Base-by-base conservation (phyloP, 2,113 vertebrate genomes). In the Solenodon paradoxus region DNA sequence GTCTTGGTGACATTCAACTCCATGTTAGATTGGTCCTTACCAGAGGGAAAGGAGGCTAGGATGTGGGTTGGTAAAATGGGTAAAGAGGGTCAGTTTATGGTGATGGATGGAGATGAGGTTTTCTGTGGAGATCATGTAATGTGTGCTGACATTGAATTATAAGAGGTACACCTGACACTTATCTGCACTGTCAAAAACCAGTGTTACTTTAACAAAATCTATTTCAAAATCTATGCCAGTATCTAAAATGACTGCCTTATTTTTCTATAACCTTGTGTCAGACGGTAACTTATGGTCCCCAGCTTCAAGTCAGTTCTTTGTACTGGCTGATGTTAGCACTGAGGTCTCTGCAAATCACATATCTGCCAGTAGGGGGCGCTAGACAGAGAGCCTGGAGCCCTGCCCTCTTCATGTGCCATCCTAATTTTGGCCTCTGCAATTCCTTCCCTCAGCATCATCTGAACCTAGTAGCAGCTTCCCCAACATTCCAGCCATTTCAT, bases 311-410 rank as follows among this genome's bases (percentile, higher is more conserved):
- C 9, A 16, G 10, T 80, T 38, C 19, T 90, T 69, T 26, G 47
- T 59, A 72, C 17, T 47, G 40, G 30, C 38, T n/a, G 13, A 61
- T 20, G 63, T 59, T 51, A 49, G 28, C 28, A 2, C 42, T 74
- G 72, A 26, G 40, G n/a, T 47, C 6, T 17, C 75, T 71, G 49
- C 45, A 45, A 94, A 69, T 30, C 45, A 85, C 64, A n/a, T 53
- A 2, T 96, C 68, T 68, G 64, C 86, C 96, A 96, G 71, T 40
- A 94, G 92, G 74, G 89, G 74, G 78, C 42, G 82, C 38, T 19
- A 88, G 42, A 72, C 26, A 40, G 30, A 63, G 12, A 24, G n/a
- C 28, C 38, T 5, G 8, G 2, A 68, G 38, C 57, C 20, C 6
- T 59, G 22, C 38, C 64, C 19, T 40, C 35, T 40, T 19, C 24